Percentiles rank a stretch among this genome's conserved stretches.
Conservation (phyloP, 2,113 vertebrate genomes). For the Aviceda subcristata region DNA sequence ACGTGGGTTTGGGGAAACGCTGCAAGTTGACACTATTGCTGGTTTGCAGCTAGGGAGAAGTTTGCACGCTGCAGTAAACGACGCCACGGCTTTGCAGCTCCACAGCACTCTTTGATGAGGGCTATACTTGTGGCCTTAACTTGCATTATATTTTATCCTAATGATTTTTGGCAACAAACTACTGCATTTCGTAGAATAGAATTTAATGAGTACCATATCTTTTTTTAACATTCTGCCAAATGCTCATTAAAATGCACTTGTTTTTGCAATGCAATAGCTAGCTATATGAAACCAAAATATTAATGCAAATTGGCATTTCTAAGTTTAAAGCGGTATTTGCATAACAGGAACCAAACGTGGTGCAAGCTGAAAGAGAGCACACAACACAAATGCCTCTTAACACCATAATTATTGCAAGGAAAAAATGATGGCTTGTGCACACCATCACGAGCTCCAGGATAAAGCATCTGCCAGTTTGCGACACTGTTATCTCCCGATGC, state of each 20-base stretch:
- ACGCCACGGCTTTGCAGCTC: neutral
- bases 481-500: neutral
- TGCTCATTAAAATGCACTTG: constrained; percentile 78
- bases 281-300: constrained; percentile 73
- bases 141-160: constrained; percentile 48
- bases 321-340: constrained; percentile 74
- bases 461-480: neutral
- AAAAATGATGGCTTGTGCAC: constrained; percentile 1
- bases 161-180: constrained; percentile 72
- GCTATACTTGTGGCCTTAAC: neutral
- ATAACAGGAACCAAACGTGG: constrained; percentile 68
- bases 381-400: constrained; percentile 51
- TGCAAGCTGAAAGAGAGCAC: constrained; percentile 20
- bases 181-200: constrained; percentile 72
- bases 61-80: neutral
- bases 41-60: neutral
- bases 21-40: neutral
- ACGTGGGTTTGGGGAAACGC: neutral
- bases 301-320: constrained; percentile 74
- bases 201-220: constrained; percentile 86
- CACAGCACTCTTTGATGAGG: neutral
- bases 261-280: constrained; percentile 63
- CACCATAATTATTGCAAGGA: constrained; percentile 22
- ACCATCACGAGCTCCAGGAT: neutral
- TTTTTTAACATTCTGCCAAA: constrained; percentile 78